phyloP scores from a whole-genome alignment of 2,113 vertebrate species.

The Turdus rufiventris region DNA sequence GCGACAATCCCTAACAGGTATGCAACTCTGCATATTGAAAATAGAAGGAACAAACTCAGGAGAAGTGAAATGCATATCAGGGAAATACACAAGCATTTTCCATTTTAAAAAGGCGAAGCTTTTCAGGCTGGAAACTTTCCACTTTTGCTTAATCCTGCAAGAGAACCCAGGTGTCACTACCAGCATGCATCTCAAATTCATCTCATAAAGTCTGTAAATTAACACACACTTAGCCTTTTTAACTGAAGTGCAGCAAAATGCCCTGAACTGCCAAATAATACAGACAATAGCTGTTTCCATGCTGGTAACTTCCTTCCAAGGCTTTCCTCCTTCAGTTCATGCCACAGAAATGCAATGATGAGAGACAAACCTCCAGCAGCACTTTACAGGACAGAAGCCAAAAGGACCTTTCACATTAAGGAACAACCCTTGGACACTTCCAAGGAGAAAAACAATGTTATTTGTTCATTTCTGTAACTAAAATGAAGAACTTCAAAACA shows the following conservation, averaged over 20 bases:
- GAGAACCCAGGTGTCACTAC: not conserved
- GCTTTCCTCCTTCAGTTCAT: not conserved
- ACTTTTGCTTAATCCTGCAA: not conserved
- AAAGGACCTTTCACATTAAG: not conserved
- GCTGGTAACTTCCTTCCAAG: not conserved
- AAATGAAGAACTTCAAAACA: not conserved
- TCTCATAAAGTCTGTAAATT: not conserved
- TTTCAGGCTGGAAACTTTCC: not conserved
- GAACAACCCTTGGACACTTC: not conserved
- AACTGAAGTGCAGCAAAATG: not conserved
- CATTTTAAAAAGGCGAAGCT: not conserved
- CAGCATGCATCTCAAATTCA: not conserved
- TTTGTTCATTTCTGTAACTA: not conserved
- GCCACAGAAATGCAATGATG: not conserved
- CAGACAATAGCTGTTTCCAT: not conserved
- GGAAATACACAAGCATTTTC: not conserved
- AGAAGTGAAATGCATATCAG: not conserved
- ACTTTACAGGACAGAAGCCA: not conserved
- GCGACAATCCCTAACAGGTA: not conserved
- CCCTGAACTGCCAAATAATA: not conserved
- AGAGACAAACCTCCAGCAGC: not conserved
- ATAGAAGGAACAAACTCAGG: not conserved
- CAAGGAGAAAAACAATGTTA: not conserved
- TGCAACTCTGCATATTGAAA: not conserved
- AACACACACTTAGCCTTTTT: not conserved